Evolutionary conservation across 2,797 vertebrate species (phyloP).

Genomic region (Onychomys arenicola): DNA sequence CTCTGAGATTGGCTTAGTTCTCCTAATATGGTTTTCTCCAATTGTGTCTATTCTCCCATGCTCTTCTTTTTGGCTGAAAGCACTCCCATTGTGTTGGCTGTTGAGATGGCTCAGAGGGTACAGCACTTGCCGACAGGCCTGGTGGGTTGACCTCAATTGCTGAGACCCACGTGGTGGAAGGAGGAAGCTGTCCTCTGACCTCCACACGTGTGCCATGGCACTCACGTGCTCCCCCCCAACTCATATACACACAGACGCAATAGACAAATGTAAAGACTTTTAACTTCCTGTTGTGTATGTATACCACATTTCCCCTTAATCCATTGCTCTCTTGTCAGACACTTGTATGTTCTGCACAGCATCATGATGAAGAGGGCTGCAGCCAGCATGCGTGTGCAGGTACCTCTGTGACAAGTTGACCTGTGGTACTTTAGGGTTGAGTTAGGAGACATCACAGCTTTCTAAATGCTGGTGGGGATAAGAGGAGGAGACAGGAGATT

Average conservation of each 20-base stretch:
- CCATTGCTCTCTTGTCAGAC: background rate
- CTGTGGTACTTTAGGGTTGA: background rate
- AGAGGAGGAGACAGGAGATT: background rate
- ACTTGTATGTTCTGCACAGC: background rate
- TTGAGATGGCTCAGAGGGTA: too few relatives aligned
- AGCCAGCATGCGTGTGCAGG: background rate
- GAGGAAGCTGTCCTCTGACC: background rate
- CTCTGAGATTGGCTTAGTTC: background rate
- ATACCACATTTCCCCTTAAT: background rate
- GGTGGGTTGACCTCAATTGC: background rate
- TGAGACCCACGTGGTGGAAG: background rate
- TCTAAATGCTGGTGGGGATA: background rate
- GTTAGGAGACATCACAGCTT: background rate
- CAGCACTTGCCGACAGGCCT: background rate
- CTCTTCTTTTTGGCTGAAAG: background rate
- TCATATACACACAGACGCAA: background rate
- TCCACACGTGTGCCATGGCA: background rate
- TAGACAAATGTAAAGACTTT: background rate
- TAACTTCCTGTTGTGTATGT: background rate
- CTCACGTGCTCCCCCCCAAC: background rate
- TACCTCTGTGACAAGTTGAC: background rate
- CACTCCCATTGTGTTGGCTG: background rate
- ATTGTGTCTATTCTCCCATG: background rate
- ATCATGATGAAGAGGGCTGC: background rate
- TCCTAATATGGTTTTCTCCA: background rate